Evolutionary conservation across 2,888 invertebrate species (phyloP).

Genomic region (Rhagonycha lutea): DNA sequence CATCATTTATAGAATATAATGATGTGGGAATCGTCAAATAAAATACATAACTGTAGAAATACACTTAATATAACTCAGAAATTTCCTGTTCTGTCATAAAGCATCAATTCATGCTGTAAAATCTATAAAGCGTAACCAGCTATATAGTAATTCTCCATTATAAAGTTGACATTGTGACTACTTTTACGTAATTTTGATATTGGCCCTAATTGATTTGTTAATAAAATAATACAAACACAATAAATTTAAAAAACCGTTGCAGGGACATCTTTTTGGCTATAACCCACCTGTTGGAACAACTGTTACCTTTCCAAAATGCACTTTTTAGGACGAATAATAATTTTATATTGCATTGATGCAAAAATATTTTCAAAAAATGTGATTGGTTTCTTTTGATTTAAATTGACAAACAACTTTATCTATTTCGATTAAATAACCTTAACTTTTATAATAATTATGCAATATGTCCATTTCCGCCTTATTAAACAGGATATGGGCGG

Average conservation of each 20-base stretch:
- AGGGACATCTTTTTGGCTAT: conserved; percentile 18
- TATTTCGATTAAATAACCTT: conserved; percentile 23
- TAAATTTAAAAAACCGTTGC: conserved; percentile 19
- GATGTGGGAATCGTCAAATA: neutral
- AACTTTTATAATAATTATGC: conserved; percentile 36
- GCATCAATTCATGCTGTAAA: conserved; percentile 49
- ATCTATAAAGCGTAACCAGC: conserved; percentile 43
- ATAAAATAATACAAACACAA: neutral
- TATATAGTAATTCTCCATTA: conserved; percentile 8
- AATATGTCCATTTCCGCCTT: conserved; percentile 53
- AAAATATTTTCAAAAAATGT: neutral
- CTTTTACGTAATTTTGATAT: neutral
- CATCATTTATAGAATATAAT: neutral
- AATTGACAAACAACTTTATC: neutral
- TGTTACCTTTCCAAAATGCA: conserved; percentile 3
- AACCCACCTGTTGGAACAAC: conserved; percentile 17
- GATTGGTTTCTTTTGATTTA: neutral
- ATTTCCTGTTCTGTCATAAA: conserved; percentile 52
- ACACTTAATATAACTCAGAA: conserved; percentile 44
- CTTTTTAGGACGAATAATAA: neutral
- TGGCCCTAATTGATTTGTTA: neutral
- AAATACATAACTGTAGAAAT: conserved; percentile 41
- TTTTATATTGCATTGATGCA: neutral
- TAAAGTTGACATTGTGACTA: neutral
- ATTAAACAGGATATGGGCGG: conserved; percentile 52